phyloP scores from a whole-genome alignment of 2,113 vertebrate genomes.

The Pontoporia blainvillei region DNA sequence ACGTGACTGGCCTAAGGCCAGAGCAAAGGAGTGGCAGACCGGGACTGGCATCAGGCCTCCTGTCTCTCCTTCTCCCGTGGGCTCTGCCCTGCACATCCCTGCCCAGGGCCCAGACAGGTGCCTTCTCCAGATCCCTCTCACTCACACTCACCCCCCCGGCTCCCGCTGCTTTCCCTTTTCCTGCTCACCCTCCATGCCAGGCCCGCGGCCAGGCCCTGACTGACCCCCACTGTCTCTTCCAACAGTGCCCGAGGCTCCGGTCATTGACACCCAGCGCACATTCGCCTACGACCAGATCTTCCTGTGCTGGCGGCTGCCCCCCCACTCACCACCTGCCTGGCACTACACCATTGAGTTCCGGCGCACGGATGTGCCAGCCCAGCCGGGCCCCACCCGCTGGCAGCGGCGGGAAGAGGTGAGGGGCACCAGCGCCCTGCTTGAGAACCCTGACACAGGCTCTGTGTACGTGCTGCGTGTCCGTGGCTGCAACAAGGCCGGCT shows the following conservation, averaged over 20 bases:
- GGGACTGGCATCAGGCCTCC: not conserved
- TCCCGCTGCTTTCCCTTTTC: conserved; percentile 61
- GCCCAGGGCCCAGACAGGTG: not conserved
- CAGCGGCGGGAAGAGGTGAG: conserved; percentile 92
- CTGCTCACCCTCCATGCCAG: not conserved
- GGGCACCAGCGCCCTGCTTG: conserved; percentile 90
- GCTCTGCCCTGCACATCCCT: not conserved
- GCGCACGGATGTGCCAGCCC: conserved; percentile 83
- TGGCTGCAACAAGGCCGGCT: conserved; percentile 96
- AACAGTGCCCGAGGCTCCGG: conserved; percentile 92
- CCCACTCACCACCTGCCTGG: conserved; percentile 94
- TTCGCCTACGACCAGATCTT: conserved; percentile 97
- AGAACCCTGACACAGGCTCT: conserved; percentile 92
- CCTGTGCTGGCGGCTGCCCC: conserved; percentile 95
- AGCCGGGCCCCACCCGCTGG: conserved; percentile 86
- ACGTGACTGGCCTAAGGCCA: not conserved
- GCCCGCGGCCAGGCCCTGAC: not conserved
- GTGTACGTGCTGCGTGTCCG: conserved; percentile 93
- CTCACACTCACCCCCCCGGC: conserved; percentile 55
- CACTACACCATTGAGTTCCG: conserved; percentile 96
- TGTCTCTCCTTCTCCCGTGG: not conserved
- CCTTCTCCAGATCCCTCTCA: conserved; percentile 29
- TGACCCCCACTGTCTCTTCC: conserved; percentile 49
- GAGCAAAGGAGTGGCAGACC: not conserved
- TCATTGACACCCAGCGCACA: conserved; percentile 97